Percentiles rank a stretch among this genome's conserved stretches.
phyloP scores from a whole-genome alignment of 2,113 vertebrate genomes.

The Leptobrachium ailaonicum region DNA sequence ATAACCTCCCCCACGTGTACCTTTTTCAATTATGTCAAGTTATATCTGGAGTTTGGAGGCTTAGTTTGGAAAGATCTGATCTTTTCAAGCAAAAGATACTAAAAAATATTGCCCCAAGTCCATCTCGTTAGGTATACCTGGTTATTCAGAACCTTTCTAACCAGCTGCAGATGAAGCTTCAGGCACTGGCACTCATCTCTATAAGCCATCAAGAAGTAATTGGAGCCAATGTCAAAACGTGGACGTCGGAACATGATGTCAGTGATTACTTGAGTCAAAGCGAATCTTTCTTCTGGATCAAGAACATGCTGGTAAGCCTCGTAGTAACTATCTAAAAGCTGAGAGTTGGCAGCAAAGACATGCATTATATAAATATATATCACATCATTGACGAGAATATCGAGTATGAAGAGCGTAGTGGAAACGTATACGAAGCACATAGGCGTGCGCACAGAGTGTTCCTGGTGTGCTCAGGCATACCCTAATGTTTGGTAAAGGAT shows the following conservation, averaged over 20 bases:
- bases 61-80: too few relatives aligned
- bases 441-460: too few relatives aligned
- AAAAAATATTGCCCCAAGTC: too few relatives aligned
- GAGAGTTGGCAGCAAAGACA: slow-evolving; percentile 31
- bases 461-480: too few relatives aligned
- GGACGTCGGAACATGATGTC: slow-evolving; percentile 65
- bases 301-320: slow-evolving; percentile 71
- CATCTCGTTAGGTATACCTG: slow-evolving; percentile 56
- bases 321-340: slow-evolving; percentile 74
- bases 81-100: too few relatives aligned
- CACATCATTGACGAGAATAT: too few relatives aligned
- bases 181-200: slow-evolving; percentile 63
- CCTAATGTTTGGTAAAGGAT: too few relatives aligned
- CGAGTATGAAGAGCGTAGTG: too few relatives aligned
- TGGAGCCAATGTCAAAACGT: slow-evolving; percentile 64
- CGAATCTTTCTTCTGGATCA: slow-evolving; percentile 68
- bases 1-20: too few relatives aligned
- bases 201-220: slow-evolving; percentile 66
- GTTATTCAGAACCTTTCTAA: slow-evolving; percentile 59
- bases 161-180: slow-evolving; percentile 66
- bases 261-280: slow-evolving; percentile 66
- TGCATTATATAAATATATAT: too few relatives aligned
- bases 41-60: too few relatives aligned
- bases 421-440: too few relatives aligned
- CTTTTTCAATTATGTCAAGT: neutral